These are phyloP conservation scores for Orgyia antiqua DNA, from an alignment of 2,888 invertebrate species.

Conservation along the genomic window DNA sequence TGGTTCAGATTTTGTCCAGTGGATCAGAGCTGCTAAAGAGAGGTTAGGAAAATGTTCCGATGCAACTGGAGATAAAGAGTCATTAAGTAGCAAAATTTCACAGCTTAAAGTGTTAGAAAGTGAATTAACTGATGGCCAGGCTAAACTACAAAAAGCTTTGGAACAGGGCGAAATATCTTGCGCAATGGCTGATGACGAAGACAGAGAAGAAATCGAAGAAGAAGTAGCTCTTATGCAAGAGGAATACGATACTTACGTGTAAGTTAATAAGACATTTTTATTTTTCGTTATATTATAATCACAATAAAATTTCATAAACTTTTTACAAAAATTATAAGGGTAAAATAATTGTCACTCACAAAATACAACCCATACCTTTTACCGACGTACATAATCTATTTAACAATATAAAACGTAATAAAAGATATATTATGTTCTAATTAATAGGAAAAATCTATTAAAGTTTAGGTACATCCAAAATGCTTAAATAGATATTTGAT, in stretches of 20 bases:
- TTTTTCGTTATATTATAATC: too few relatives aligned
- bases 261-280: too few relatives aligned
- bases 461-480: too few relatives aligned
- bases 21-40: slow-evolving; percentile 95
- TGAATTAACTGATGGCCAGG: slow-evolving; percentile 89
- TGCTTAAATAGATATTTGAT: neutral
- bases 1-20: slow-evolving; percentile 93
- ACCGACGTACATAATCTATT: too few relatives aligned
- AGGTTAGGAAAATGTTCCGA: slow-evolving; percentile 94
- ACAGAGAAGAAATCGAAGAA: slow-evolving; percentile 93
- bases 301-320: too few relatives aligned
- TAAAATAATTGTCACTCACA: too few relatives aligned
- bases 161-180: slow-evolving; percentile 93
- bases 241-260: slow-evolving; percentile 91
- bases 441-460: too few relatives aligned
- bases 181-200: slow-evolving; percentile 88
- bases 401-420: too few relatives aligned
- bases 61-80: slow-evolving; percentile 94
- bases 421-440: too few relatives aligned
- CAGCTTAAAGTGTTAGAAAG: slow-evolving; percentile 90
- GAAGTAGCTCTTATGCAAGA: slow-evolving; percentile 94
- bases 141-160: slow-evolving; percentile 88
- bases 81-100: slow-evolving; percentile 89
- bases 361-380: too few relatives aligned
- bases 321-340: too few relatives aligned